Evolutionary conservation across 1,140 invertebrate species (phyloP).

Genomic region (Drosophila ananassae): DNA sequence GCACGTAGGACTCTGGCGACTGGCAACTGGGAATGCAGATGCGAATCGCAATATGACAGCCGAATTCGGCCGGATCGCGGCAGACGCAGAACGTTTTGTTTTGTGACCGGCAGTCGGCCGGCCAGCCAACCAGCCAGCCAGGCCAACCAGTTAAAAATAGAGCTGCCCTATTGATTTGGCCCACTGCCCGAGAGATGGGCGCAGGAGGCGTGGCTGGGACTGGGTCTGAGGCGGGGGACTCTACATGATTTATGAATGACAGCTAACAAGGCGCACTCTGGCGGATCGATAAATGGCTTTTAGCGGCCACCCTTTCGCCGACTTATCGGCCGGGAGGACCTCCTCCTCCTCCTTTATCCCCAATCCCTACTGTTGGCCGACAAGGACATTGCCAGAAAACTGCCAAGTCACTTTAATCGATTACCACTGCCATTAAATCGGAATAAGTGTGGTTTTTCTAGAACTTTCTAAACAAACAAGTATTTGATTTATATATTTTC

Average conservation of each 20-base stretch:
- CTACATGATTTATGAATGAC: constrained; percentile 70
- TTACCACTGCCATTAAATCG: constrained; percentile 48
- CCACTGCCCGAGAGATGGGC: constrained; percentile 36
- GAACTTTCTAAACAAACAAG: no score
- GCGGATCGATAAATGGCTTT: constrained; percentile 38
- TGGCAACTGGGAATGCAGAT: constrained; percentile 41
- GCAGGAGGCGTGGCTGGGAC: no score
- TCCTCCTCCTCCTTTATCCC: background rate
- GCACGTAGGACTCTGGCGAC: background rate
- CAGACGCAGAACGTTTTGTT: constrained; percentile 45
- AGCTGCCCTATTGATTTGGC: constrained; percentile 62
- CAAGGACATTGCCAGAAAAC: constrained; percentile 37
- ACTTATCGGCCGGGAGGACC: background rate
- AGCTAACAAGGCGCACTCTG: constrained; percentile 57
- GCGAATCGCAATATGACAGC: constrained; percentile 46
- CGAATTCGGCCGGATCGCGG: constrained; percentile 67
- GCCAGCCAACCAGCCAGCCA: constrained; percentile 3
- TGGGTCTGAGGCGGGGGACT: background rate
- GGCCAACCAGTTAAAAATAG: constrained; percentile 34
- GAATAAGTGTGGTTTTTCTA: constrained; percentile 7
- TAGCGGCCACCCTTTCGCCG: constrained; percentile 4
- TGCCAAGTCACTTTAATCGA: constrained; percentile 56
- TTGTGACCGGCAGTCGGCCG: background rate
- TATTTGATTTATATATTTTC: no score
- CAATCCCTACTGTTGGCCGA: background rate